A percentile compares a stretch with the other conserved stretches of the same genome.
phyloP scores from a whole-genome alignment of 2,113 vertebrate genomes.

The Otolemur garnettii region DNA sequence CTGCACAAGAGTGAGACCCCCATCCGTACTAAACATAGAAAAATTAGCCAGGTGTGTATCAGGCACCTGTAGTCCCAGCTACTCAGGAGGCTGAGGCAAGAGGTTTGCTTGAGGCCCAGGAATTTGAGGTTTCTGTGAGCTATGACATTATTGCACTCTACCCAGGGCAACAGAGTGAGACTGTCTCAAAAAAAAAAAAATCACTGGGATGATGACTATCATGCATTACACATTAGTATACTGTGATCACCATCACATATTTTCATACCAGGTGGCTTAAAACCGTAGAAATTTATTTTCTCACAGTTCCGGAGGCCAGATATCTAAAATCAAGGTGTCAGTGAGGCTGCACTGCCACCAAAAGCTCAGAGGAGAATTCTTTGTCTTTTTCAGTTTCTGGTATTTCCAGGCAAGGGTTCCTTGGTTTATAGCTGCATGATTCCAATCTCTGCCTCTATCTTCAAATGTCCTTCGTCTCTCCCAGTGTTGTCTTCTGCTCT shows the following conservation, averaged over 20 bases:
- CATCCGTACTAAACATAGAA: too few species aligned
- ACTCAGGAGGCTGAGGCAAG: too few species aligned
- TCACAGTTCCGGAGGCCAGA: background rate
- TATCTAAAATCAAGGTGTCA: slow-evolving; percentile 33
- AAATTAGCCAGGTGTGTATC: too few species aligned
- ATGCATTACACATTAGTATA: background rate
- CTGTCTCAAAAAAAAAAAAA: background rate
- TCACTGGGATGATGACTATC: background rate
- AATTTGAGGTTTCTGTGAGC: too few species aligned
- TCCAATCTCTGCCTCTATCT: background rate
- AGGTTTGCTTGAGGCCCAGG: too few species aligned
- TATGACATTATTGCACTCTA: too few species aligned
- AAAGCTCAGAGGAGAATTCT: background rate
- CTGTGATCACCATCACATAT: background rate
- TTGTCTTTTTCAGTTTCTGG: background rate
- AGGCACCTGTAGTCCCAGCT: too few species aligned
- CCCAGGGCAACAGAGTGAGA: too few species aligned
- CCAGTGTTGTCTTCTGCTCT: background rate
- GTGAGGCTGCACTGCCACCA: background rate
- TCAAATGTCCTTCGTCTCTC: background rate
- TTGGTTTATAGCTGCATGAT: background rate
- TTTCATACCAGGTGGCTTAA: background rate
- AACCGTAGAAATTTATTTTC: slow-evolving; percentile 32
- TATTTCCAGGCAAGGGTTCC: background rate
- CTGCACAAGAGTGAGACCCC: too few species aligned